phyloP scores from a whole-genome alignment of 2,797 vertebrate genomes.

The Prunella strophiata region DNA sequence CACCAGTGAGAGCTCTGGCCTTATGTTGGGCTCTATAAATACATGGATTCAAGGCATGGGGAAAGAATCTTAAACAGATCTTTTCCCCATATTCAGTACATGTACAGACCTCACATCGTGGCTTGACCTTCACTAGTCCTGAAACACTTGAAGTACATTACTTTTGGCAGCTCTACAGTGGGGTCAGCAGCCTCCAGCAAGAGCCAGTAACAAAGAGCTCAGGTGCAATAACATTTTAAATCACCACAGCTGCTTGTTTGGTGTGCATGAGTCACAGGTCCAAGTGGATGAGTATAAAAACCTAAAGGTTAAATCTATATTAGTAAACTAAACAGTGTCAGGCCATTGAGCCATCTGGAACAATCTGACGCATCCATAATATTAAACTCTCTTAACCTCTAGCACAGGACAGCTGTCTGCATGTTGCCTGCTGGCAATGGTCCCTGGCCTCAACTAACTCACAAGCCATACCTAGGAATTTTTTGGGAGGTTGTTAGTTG shows the following conservation, averaged over 20 bases:
- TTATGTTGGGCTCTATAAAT: neutral
- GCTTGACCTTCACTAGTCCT: slow-evolving; percentile 22
- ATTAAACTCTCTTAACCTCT: slow-evolving; percentile 48
- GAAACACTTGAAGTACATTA: slow-evolving; percentile 48
- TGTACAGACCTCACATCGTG: neutral
- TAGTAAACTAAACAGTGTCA: slow-evolving; percentile 54
- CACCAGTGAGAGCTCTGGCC: neutral
- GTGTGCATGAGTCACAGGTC: slow-evolving; percentile 3
- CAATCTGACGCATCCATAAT: neutral
- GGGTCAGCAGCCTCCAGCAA: slow-evolving; percentile 44
- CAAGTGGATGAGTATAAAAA: slow-evolving; percentile 27
- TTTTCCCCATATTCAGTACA: neutral
- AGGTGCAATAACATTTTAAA: slow-evolving; percentile 70
- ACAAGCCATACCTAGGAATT: slow-evolving; percentile 18
- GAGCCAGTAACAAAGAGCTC: slow-evolving; percentile 63
- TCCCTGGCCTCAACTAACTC: slow-evolving; percentile 1
- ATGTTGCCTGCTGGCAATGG: slow-evolving; percentile 26
- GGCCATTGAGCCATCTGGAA: slow-evolving; percentile 47
- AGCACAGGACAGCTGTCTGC: neutral
- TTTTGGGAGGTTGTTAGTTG: neutral
- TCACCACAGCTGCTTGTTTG: slow-evolving; percentile 56
- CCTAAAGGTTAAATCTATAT: slow-evolving; percentile 47
- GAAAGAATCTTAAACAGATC: neutral
- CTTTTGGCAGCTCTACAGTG: slow-evolving; percentile 35
- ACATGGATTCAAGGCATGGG: neutral